Base-by-base conservation (phyloP, 2,888 invertebrate species). In the Drymonia ruficornis region DNA sequence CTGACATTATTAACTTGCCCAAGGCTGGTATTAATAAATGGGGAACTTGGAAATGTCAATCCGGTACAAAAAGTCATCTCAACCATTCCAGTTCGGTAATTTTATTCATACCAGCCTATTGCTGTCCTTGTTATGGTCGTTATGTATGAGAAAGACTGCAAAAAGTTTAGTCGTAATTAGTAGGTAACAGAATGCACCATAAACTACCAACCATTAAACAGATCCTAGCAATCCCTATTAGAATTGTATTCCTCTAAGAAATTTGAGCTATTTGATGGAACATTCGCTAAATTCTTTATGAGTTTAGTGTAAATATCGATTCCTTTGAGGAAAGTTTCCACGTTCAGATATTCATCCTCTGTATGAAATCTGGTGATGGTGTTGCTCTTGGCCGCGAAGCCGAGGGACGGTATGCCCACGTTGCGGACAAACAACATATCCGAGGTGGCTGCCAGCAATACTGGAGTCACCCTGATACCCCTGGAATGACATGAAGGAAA, bases 331-430 rank as follows among this genome's bases (percentile, higher is more conserved):
- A 86, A 87, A 0, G 72, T 79, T 15, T 73, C 69, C 0, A 83
- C 70, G 29, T 84, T 80, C 2, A 83, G 61, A 47, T 84, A 84
- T 63, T 90, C 89, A 42, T 89, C 59, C 31, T 70, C 70, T 7
- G 51, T 70, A 46, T 89, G 89, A 0, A 78, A 2, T 29, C 67
- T 69, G 2, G 59, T 1, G 1, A 46, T 53, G 1, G 84, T 87
- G 42, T 73, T 70, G 3, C 63, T 55, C 59, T 80, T 86, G 15
- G 86, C 68, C 0, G 84, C 50, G 59, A 89, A 86, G 1, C 88
- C 88, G 0, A 89, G 52, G 0, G 86, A 86, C 5, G 87, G 86
- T 19, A 86, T 76, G 0, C 84, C 87, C 1, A 71, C 51, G 50
- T 77, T 81, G 3, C 89, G 77, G 0, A 90, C 2, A 0, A 60